Base-by-base conservation (phyloP, 92 coral and sea anemone genomes). In the Chrysogorgia sp. region DNA sequence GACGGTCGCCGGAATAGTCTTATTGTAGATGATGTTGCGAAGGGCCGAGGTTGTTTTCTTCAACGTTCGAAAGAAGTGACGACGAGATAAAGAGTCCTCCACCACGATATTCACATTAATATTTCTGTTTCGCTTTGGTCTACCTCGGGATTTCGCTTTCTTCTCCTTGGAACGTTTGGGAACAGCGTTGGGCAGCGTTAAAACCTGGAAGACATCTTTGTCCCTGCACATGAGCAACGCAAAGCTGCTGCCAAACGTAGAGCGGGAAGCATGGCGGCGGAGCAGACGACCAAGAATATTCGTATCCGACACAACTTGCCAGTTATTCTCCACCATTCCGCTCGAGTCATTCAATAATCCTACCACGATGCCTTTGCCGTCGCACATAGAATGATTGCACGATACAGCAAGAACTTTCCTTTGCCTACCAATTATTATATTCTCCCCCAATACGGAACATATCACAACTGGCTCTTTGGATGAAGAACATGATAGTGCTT, bases 81-180 rank as follows among this genome's bases (percentile, higher is more conserved):
- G 66, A 13, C 97, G 80, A 41, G 97, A 92, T 23, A 90, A 77
- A 0, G 97, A 88, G 64, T 92, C 97, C 76, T 92, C 97, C 1
- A 92, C 58, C 25, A 92, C 63, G 28, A 92, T 90, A 53, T 92
- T 92, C 3, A 92, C 79, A 55, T 84, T 92, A 9, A 92, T 84
- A 35, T 34, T 58, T 43, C 50, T 9, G 50, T 43, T 17, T 9
- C 10, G 17, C 50, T 43, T 43, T 17, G 50, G 59, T 23, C 20
- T 17, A 5, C 59, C 5, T 4, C 43, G 43, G 12, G 5, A 37
- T 37, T 37, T 37, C 43, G 43, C 43, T 37, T 12, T 5, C 43
- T 37, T 37, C 43, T 37, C n/a, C n/a, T n/a, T n/a, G n/a, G n/a
- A n/a, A n/a, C n/a, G n/a, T 43, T 17, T 9, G 9, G 50, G 17